Conservation (phyloP, 2,113 vertebrate species). For the Amphiprion percula region DNA sequence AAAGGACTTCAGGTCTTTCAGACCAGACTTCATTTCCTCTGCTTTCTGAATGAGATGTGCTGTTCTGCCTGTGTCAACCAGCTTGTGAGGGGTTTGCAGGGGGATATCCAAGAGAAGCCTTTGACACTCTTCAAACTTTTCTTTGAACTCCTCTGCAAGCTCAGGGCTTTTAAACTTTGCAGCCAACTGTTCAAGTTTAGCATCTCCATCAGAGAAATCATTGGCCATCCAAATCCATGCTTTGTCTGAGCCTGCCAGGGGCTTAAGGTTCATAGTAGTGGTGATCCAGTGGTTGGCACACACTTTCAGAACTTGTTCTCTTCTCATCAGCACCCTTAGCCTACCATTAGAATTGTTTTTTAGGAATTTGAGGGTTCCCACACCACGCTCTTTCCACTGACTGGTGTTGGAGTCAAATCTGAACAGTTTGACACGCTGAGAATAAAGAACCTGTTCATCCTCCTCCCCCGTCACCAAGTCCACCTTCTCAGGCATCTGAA, state of each 20-base stretch:
- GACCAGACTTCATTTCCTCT: conserved; percentile 97
- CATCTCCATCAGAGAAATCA: conserved; percentile 96
- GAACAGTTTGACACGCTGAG: conserved; percentile 94
- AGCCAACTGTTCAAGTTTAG: conserved; percentile 91
- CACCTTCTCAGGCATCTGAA: conserved; percentile 96
- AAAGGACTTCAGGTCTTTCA: conserved; percentile 95
- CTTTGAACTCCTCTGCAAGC: conserved; percentile 94
- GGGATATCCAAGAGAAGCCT: conserved; percentile 94
- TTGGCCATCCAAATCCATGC: conserved; percentile 98
- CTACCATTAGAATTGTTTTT: conserved; percentile 93
- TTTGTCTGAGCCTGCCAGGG: conserved; percentile 93
- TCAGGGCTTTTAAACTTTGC: conserved; percentile 97
- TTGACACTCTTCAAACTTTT: conserved; percentile 97
- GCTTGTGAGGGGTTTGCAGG: conserved; percentile 97
- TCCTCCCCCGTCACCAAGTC: conserved; percentile 97
- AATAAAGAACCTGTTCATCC: conserved; percentile 93
- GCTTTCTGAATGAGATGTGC: conserved; percentile 96
- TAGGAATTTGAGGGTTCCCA: conserved; percentile 94
- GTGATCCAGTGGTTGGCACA: conserved; percentile 99
- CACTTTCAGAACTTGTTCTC: conserved; percentile 97
- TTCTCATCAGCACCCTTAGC: conserved; percentile 94
- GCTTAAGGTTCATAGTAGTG: conserved; percentile 97
- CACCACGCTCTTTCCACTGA: conserved; percentile 98
- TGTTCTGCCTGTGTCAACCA: conserved; percentile 93
- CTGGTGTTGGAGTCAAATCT: conserved; percentile 91